Evolutionary conservation across 2,113 vertebrate species (phyloP).

Genomic region (Arvicanthis niloticus): DNA sequence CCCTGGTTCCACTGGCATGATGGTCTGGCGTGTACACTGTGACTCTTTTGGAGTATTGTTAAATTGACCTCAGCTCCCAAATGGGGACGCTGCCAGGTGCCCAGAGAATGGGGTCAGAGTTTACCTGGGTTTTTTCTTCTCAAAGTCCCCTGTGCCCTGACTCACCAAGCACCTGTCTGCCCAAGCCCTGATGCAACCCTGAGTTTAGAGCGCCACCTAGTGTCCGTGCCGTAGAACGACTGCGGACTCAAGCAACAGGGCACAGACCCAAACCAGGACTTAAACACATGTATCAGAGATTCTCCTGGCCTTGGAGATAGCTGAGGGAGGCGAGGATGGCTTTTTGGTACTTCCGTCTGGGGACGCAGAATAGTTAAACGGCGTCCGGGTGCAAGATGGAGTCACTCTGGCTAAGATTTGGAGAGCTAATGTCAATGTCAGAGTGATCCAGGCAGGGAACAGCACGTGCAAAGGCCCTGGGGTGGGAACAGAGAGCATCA

Average conservation of each 20-base stretch:
- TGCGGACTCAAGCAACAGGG: neutral
- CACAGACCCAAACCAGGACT: neutral
- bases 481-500: neutral
- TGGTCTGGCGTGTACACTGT: neutral
- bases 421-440: neutral
- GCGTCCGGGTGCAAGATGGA: neutral
- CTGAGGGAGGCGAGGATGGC: neutral
- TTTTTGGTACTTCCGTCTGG: neutral
- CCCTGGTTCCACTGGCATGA: neutral
- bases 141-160: too few relatives aligned
- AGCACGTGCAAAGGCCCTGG: slow-evolving; percentile 44
- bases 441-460: neutral
- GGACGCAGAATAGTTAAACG: neutral
- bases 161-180: neutral
- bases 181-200: neutral
- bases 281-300: neutral
- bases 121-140: neutral
- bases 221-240: neutral
- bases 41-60: neutral
- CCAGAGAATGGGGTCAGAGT: neutral
- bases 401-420: neutral
- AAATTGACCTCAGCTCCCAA: neutral
- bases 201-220: neutral
- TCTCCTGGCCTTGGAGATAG: neutral
- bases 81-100: neutral